Evolutionary conservation across 1,140 invertebrate genomes (phyloP).

Genomic region (Dreissena rostriformis): DNA sequence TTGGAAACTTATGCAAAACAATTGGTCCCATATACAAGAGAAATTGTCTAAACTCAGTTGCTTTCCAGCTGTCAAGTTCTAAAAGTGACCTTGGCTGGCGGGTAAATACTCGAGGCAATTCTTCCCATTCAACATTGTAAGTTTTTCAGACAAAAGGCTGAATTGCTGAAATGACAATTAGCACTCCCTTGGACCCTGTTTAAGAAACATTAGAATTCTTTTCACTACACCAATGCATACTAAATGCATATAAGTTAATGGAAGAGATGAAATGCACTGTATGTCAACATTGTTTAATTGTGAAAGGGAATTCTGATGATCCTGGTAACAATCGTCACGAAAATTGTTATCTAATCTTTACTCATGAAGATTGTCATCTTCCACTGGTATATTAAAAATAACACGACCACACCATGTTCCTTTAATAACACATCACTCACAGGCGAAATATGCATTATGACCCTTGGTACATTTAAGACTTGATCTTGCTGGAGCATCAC

Average conservation of each 20-base stretch:
- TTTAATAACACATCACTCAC: slow-evolving; percentile 59
- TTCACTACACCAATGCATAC: slow-evolving; percentile 79
- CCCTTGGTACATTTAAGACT: slow-evolving; percentile 76
- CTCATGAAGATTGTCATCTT: not conserved
- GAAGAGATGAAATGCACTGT: slow-evolving; percentile 73
- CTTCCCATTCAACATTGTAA: slow-evolving; percentile 48
- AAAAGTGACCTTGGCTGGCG: slow-evolving; percentile 77
- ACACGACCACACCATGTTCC: slow-evolving; percentile 56
- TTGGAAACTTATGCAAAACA: slow-evolving; percentile 74
- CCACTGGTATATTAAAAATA: slow-evolving; percentile 50
- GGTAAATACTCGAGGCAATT: slow-evolving; percentile 78
- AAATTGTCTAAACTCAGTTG: slow-evolving; percentile 82
- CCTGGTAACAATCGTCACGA: not conserved
- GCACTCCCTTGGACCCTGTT: slow-evolving; percentile 44
- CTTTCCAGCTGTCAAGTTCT: slow-evolving; percentile 81
- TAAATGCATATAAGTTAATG: slow-evolving; percentile 80
- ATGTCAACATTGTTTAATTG: slow-evolving; percentile 54
- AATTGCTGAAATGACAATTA: slow-evolving; percentile 34
- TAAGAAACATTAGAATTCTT: slow-evolving; percentile 73
- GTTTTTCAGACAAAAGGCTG: slow-evolving; percentile 45
- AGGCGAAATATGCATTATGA: slow-evolving; percentile 62
- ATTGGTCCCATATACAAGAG: slow-evolving; percentile 81
- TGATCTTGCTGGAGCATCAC: slow-evolving; percentile 79
- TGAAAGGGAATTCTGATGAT: slow-evolving; percentile 22
- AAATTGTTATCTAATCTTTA: slow-evolving; percentile 10